A percentile compares a stretch with the other conserved stretches of the same genome.
Evolutionary conservation across 1,140 invertebrate genomes (phyloP).

Genomic region (Drosophila sproati): DNA sequence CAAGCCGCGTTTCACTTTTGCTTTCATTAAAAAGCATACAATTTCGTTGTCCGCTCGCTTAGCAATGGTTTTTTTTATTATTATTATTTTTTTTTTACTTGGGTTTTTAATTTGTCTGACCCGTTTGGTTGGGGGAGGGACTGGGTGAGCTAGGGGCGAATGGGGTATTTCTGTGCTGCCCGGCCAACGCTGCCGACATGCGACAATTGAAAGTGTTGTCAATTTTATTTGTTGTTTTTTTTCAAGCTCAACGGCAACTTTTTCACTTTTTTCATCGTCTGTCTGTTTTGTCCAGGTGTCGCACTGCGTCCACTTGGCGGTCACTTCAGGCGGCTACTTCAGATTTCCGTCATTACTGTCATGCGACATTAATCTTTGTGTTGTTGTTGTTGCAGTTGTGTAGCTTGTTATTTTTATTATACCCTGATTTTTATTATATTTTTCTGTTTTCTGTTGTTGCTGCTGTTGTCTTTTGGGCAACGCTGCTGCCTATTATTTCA

Average conservation of each 20-base stretch:
- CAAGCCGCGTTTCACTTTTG: slow-evolving; percentile 51
- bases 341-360: slow-evolving; percentile 59
- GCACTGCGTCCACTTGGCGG: slow-evolving; percentile 38
- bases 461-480: slow-evolving; percentile 7
- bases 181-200: slow-evolving; percentile 32
- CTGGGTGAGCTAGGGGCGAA: background rate
- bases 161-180: slow-evolving; percentile 30
- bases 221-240: slow-evolving; percentile 33
- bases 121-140: background rate
- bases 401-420: slow-evolving; percentile 46
- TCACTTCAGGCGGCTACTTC: slow-evolving; percentile 34
- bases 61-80: background rate
- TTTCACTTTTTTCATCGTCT: slow-evolving; percentile 27
- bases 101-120: slow-evolving; percentile 11
- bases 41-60: slow-evolving; percentile 2
- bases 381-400: slow-evolving; percentile 24
- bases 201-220: slow-evolving; percentile 59
- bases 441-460: background rate
- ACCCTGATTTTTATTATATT: background rate
- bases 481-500: slow-evolving; percentile 42
- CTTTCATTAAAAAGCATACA: slow-evolving; percentile 43
- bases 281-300: background rate
- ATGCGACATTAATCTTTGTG: slow-evolving; percentile 57
- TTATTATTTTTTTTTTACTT: background rate
- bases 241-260: slow-evolving; percentile 14